Percentiles rank a stretch among this genome's conserved stretches.
Evolutionary conservation across 2,888 invertebrate species (phyloP).

Genomic region (Thera obeliscata): DNA sequence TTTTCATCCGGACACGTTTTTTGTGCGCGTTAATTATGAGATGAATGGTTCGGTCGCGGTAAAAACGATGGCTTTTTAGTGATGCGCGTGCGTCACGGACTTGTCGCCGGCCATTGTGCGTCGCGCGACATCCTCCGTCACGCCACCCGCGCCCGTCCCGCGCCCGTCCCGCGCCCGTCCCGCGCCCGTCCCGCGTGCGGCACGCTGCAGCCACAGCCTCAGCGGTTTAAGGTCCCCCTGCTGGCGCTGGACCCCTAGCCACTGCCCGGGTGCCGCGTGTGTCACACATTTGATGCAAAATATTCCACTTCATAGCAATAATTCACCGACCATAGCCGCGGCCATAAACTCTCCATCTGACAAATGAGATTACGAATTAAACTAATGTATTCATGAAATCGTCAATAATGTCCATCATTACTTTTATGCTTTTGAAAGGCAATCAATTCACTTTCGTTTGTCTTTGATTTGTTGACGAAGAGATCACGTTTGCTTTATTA

Average conservation of each 20-base stretch:
- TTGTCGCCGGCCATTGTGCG: constrained; percentile 26
- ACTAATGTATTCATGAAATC: constrained; percentile 40
- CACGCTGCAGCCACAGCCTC: too few species aligned
- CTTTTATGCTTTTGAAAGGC: constrained; percentile 23
- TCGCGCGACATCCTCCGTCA: constrained; percentile 33
- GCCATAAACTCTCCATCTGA: constrained; percentile 6
- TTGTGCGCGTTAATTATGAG: constrained; percentile 77
- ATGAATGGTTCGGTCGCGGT: constrained; percentile 66
- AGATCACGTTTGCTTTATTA: neutral
- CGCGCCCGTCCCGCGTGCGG: too few species aligned
- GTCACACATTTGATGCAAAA: neutral
- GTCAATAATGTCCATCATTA: constrained; percentile 19
- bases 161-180: too few species aligned
- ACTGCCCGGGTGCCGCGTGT: too few species aligned
- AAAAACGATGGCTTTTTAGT: constrained; percentile 57
- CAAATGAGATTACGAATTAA: constrained; percentile 22
- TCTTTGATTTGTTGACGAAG: constrained; percentile 1
- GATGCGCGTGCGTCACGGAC: constrained; percentile 71
- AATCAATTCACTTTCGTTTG: constrained; percentile 21
- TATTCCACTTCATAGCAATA: neutral
- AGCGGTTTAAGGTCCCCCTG: too few species aligned
- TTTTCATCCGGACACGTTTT: constrained; percentile 73
- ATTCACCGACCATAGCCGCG: neutral
- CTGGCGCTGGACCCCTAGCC: too few species aligned
- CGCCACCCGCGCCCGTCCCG: too few species aligned